phyloP scores from a whole-genome alignment of 1,140 invertebrate species.

The Adoxophyes honmai region DNA sequence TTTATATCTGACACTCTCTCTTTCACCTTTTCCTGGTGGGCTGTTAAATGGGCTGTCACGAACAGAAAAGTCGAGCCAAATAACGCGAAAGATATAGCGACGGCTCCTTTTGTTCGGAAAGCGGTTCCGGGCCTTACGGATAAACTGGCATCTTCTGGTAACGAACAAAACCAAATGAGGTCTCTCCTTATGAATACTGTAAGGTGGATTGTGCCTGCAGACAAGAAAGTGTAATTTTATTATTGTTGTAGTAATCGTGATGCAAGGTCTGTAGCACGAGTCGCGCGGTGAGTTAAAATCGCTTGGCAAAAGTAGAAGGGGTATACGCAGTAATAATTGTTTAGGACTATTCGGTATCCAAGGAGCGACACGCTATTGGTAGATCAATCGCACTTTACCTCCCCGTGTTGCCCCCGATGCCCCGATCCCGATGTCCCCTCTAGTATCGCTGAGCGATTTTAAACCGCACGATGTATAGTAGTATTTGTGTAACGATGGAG shows the following conservation, averaged over 20 bases:
- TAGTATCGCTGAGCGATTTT: too few species aligned
- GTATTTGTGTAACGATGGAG: too few species aligned
- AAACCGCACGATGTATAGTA: too few species aligned
- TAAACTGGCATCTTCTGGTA: slow-evolving; percentile 91
- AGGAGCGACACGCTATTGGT: too few species aligned
- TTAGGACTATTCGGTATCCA: too few species aligned
- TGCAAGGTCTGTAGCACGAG: too few species aligned
- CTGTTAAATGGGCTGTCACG: slow-evolving; percentile 94
- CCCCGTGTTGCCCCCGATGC: too few species aligned
- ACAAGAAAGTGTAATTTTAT: slow-evolving; percentile 26
- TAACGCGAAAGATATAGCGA: slow-evolving; percentile 91
- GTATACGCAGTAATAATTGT: too few species aligned
- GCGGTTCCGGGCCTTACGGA: slow-evolving; percentile 92
- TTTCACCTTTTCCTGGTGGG: slow-evolving; percentile 92
- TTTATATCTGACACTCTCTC: slow-evolving; percentile 92
- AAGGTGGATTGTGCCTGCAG: slow-evolving; percentile 88
- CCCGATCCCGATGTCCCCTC: too few species aligned
- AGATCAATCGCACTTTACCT: too few species aligned
- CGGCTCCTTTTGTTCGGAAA: slow-evolving; percentile 94
- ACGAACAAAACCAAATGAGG: slow-evolving; percentile 95
- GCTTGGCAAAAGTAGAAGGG: too few species aligned
- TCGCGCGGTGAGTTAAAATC: too few species aligned
- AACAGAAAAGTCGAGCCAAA: slow-evolving; percentile 97
- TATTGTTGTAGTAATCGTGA: neutral
- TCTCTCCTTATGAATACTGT: slow-evolving; percentile 92